Conservation (phyloP, 2,888 invertebrate species). For the Argyresthia goedartella region DNA sequence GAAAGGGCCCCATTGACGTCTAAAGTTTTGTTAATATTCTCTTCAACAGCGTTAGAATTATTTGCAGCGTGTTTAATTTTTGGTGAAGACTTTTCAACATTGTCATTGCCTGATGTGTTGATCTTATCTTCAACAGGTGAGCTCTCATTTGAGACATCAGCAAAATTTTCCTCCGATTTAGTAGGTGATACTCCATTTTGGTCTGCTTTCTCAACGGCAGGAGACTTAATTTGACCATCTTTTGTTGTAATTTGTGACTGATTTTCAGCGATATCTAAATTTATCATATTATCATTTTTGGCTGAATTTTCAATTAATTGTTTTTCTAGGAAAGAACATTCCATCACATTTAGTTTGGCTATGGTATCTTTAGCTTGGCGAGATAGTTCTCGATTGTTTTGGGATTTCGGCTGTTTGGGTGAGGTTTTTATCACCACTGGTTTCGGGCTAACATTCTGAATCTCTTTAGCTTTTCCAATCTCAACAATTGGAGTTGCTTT, state of each 20-base stretch:
- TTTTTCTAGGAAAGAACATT: slow-evolving; percentile 44
- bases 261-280: slow-evolving; percentile 30
- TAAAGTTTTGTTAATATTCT: neutral
- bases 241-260: neutral
- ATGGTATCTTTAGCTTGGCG: slow-evolving; percentile 39
- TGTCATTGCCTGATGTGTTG: neutral
- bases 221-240: neutral
- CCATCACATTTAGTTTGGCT: slow-evolving; percentile 47
- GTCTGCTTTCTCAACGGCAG: slow-evolving; percentile 12
- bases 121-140: slow-evolving; percentile 14
- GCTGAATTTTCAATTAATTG: slow-evolving; percentile 34
- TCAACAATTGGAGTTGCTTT: slow-evolving; percentile 27
- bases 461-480: slow-evolving; percentile 54
- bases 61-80: neutral
- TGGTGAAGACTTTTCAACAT: neutral
- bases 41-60: neutral
- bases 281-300: slow-evolving; percentile 47
- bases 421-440: slow-evolving; percentile 46
- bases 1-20: neutral
- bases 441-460: slow-evolving; percentile 39
- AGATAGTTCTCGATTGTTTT: slow-evolving; percentile 23
- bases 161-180: slow-evolving; percentile 52
- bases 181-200: slow-evolving; percentile 31
- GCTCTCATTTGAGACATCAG: slow-evolving; percentile 46
- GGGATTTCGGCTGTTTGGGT: slow-evolving; percentile 28